Percentiles rank a stretch among this genome's conserved stretches.
phyloP scores from a whole-genome alignment of 2,797 vertebrate species.

The Ptychobarbus kaznakovi region DNA sequence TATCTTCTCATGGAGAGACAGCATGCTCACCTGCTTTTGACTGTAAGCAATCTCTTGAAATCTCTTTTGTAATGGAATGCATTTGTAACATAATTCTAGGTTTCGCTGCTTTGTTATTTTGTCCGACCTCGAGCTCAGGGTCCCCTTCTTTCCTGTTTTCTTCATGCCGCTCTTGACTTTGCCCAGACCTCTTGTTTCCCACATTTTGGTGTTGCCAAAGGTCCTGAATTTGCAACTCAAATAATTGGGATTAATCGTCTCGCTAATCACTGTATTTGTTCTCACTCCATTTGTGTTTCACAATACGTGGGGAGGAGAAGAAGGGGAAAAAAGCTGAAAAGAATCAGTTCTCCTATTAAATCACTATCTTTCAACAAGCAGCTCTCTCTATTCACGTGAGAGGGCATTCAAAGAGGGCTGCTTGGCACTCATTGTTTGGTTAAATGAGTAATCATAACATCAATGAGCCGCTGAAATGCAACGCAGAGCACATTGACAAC shows the following conservation, averaged over 20 bases:
- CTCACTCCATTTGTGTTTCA: conserved; percentile 78
- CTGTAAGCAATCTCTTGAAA: background rate
- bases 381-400: conserved; percentile 70
- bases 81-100: background rate
- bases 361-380: conserved; percentile 77
- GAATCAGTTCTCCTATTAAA: conserved; percentile 74
- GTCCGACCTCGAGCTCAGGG: conserved; percentile 34
- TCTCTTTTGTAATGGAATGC: conserved; percentile 33
- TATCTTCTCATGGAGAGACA: background rate
- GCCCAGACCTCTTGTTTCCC: conserved; percentile 68
- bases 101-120: conserved; percentile 24
- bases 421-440: conserved; percentile 78
- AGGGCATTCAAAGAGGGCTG: conserved; percentile 75
- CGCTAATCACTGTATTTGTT: conserved; percentile 81
- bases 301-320: conserved; percentile 68
- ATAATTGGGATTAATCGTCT: conserved; percentile 76
- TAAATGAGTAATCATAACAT: conserved; percentile 85
- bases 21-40: background rate
- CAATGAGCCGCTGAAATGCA: conserved; percentile 75
- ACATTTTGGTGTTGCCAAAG: conserved; percentile 69
- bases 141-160: conserved; percentile 18
- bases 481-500: conserved; percentile 77
- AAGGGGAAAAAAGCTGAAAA: conserved; percentile 64
- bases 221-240: conserved; percentile 80
- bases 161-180: conserved; percentile 65